A percentile compares a stretch with the other conserved stretches of the same genome.
Evolutionary conservation across 2,888 invertebrate genomes (phyloP).

Genomic region (Caradrina clavipalpis): DNA sequence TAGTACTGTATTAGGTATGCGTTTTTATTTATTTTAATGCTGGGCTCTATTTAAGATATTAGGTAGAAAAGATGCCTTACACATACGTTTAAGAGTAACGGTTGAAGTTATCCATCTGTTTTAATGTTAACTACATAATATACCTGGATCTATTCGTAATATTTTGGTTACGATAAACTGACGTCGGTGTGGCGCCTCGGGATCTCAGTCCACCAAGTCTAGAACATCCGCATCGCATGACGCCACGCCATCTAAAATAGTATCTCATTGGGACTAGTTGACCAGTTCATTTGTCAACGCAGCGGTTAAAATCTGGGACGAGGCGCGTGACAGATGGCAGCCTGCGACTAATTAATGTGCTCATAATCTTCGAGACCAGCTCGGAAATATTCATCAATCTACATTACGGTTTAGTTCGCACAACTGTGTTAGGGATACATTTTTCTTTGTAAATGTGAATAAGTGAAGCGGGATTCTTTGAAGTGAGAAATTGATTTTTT

Average conservation of each 20-base stretch:
- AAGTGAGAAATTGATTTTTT: slow-evolving; percentile 21
- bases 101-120: too few species aligned
- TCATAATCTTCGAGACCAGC: slow-evolving; percentile 58
- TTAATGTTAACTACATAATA: too few species aligned
- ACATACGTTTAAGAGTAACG: too few species aligned
- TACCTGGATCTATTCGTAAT: too few species aligned
- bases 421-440: slow-evolving; percentile 34
- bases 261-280: slow-evolving; percentile 35
- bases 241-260: slow-evolving; percentile 43
- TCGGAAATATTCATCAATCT: slow-evolving; percentile 61
- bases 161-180: neutral
- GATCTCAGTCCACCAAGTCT: neutral
- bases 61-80: too few species aligned
- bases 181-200: neutral
- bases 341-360: slow-evolving; percentile 64
- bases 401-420: slow-evolving; percentile 44
- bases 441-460: slow-evolving; percentile 41
- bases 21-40: too few species aligned
- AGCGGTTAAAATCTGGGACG: slow-evolving; percentile 61
- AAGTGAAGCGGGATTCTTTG: slow-evolving; percentile 28
- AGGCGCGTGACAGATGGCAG: slow-evolving; percentile 57
- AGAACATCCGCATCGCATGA: slow-evolving; percentile 25
- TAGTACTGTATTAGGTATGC: too few species aligned
- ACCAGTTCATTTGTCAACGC: slow-evolving; percentile 59
- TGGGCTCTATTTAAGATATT: too few species aligned